Evolutionary conservation across 2,888 invertebrate species (phyloP).

Genomic region (Chironomus tentans): DNA sequence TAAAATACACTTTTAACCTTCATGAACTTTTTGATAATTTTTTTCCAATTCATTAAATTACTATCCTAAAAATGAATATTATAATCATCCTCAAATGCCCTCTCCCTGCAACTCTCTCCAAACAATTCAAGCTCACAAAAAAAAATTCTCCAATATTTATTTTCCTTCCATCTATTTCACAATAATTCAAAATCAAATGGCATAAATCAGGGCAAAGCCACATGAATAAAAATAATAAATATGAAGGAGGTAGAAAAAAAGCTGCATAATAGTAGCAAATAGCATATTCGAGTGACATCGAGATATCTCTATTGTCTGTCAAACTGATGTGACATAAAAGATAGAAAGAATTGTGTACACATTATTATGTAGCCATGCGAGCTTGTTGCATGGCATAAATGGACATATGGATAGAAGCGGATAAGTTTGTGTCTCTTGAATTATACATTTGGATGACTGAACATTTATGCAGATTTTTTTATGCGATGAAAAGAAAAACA

Average conservation of each 20-base stretch:
- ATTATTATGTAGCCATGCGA: background rate
- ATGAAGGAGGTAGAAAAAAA: background rate
- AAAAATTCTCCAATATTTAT: background rate
- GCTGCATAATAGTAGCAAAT: no score
- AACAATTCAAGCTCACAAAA: background rate
- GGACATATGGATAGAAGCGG: background rate
- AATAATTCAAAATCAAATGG: background rate
- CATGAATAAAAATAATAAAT: background rate
- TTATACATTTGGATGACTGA: no score
- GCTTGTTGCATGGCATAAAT: background rate
- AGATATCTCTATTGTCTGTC: conserved; percentile 27
- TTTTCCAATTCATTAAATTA: no score
- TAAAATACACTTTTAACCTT: no score
- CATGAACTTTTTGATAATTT: no score
- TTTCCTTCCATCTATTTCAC: background rate
- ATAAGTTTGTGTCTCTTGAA: no score
- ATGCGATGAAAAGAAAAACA: no score
- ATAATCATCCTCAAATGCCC: no score
- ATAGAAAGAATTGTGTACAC: background rate
- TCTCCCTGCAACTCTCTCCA: no score
- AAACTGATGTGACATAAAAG: conserved; percentile 23
- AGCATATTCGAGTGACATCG: background rate
- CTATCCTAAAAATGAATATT: no score
- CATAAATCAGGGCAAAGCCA: background rate
- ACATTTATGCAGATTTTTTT: no score